These are phyloP conservation scores for Rhadina sibilatrix DNA, from an alignment of 2,113 vertebrate species.

Conservation along the genomic window DNA sequence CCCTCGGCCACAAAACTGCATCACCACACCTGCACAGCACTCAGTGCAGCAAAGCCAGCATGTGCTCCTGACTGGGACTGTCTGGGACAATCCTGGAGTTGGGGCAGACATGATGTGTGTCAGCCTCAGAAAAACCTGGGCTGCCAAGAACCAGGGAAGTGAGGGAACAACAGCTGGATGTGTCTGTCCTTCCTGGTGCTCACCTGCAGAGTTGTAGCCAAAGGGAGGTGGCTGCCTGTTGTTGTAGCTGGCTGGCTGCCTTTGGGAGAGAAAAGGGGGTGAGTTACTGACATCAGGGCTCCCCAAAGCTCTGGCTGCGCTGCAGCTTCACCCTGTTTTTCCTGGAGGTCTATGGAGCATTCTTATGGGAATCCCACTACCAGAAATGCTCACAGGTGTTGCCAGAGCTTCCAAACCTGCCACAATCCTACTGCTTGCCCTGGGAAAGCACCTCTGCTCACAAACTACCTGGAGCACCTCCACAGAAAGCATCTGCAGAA, in stretches of 20 bases:
- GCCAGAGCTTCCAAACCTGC: not conserved
- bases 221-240: constrained; percentile 70
- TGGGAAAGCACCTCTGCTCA: not conserved
- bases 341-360: not conserved
- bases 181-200: not conserved
- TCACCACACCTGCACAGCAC: not conserved
- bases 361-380: not conserved
- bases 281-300: not conserved
- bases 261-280: constrained; percentile 46
- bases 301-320: not conserved
- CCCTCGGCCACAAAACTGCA: not conserved
- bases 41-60: not conserved
- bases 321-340: not conserved
- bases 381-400: not conserved
- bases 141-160: not conserved
- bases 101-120: accelerated
- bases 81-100: not conserved
- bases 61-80: accelerated
- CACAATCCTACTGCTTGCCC: not conserved
- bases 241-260: constrained; percentile 67
- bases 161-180: not conserved
- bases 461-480: not conserved
- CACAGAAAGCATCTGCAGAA: not conserved
- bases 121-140: not conserved
- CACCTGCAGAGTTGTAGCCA: constrained; percentile 72